Evolutionary conservation across 2,113 vertebrate species (phyloP), one percentile per base, ranked within the genome.

Genomic region (Suricata suricatta): DNA sequence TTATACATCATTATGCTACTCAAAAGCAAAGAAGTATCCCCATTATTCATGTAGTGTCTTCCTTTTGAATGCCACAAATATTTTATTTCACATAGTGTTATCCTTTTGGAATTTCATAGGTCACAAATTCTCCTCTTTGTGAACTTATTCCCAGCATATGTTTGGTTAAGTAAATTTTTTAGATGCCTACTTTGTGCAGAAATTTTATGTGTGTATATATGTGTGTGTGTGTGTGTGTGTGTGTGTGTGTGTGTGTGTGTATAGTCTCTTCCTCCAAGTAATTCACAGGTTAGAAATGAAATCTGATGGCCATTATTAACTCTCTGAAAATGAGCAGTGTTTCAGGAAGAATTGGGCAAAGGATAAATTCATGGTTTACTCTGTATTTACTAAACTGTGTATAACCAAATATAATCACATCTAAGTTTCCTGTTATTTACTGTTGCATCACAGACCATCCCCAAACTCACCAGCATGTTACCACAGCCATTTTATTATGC

Each of bases 11-110:
- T 84, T 57, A 0, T 41, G 47, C 77, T 66, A 31, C 71, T 91
- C 82, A 76, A 83, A 76, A 83, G 64, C 90, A 86, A 90, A 96
- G 71, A 52, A 94, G 92, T 95, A 52, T 68, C 19, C 50, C 93
- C 82, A 93, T 95, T 90, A 74, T n/a, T 93, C 69, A 84, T 79
- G 25, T n/a, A 80, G 16, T 33, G 1, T 66, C 25, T 94, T 50
- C n/a, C 6, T 38, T 90, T 77, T 12, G 21, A 94, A 94, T 81
- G 77, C 14, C 50, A 94, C 33, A 7, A 71, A 35, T 66, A 84
- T 9, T 93, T 96, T 72, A 41, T 64, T 60, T 88, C 79, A 35
- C 35, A 84, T 83, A 91, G 1, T 69, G 44, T 66, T 60, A 64
- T 31, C 74, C 47, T 79, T 41, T 5, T 66, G 23, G 8, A 35